Conservation (phyloP, 1,140 invertebrate species). For the Drosophila ercepeae region DNA sequence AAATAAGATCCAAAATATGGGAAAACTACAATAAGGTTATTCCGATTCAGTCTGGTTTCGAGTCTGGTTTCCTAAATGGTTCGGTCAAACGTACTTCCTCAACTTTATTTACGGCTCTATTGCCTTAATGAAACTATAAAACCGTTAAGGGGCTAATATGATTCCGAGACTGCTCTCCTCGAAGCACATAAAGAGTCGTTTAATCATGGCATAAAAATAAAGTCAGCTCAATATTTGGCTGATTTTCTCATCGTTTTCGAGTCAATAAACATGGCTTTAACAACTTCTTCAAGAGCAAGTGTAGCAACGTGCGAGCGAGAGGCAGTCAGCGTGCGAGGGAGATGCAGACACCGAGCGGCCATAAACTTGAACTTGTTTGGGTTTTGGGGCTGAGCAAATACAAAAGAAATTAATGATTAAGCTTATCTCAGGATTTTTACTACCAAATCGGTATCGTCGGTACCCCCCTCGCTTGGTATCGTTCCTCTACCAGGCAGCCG, state of each 20-base stretch:
- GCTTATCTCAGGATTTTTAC: conserved; percentile 68
- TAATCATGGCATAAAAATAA: conserved; percentile 76
- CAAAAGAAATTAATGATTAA: conserved; percentile 73
- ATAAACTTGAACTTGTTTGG: conserved; percentile 80
- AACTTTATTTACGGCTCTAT: background rate
- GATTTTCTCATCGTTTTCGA: conserved; percentile 68
- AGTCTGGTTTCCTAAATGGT: background rate
- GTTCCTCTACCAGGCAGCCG: background rate
- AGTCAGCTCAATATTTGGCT: conserved; percentile 53
- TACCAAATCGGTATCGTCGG: conserved; percentile 37
- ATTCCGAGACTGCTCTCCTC: conserved; percentile 25
- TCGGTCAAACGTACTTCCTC: background rate
- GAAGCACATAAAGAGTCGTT: conserved; percentile 51
- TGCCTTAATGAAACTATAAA: conserved; percentile 2
- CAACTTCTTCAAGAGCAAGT: conserved; percentile 71
- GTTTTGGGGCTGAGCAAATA: conserved; percentile 63
- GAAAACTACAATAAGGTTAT: too few species aligned
- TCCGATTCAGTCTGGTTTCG: too few species aligned
- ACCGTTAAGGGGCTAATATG: conserved; percentile 49
- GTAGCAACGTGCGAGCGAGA: conserved; percentile 5
- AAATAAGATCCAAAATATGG: background rate
- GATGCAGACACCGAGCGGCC: conserved; percentile 22
- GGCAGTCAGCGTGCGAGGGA: background rate
- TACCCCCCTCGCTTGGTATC: too few species aligned
- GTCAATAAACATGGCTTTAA: conserved; percentile 72